These are phyloP conservation scores for Axis porcinus DNA, from an alignment of 2,113 vertebrate genomes.

Conservation along the genomic window DNA sequence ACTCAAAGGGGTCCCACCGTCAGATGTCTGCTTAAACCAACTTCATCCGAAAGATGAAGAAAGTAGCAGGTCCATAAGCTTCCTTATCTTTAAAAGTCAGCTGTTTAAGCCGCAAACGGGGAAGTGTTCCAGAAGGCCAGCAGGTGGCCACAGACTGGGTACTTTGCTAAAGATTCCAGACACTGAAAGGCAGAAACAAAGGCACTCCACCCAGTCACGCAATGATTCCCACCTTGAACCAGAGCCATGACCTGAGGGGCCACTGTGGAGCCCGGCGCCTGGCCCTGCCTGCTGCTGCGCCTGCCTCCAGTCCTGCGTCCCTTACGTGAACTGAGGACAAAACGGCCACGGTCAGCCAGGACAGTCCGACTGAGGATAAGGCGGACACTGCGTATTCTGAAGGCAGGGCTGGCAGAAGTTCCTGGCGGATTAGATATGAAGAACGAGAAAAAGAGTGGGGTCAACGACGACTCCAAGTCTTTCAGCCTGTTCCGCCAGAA, in stretches of 20 bases:
- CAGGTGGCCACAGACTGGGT: fast-evolving
- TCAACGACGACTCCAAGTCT: fast-evolving
- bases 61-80: fast-evolving
- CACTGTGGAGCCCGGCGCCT: neutral
- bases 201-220: neutral
- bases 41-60: too few species aligned
- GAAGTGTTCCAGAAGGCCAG: too few species aligned
- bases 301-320: neutral
- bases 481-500: neutral
- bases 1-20: neutral
- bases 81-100: neutral
- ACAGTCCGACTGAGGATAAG: neutral
- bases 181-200: neutral
- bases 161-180: neutral
- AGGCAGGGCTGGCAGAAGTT: neutral
- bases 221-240: fast-evolving
- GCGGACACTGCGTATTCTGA: fast-evolving
- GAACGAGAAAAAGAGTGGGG: neutral
- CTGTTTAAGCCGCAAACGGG: neutral
- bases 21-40: neutral
- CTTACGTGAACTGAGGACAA: fast-evolving
- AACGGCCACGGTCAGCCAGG: fast-evolving
- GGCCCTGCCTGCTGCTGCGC: neutral
- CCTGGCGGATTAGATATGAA: fast-evolving
- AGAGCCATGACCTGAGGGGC: neutral